These are phyloP conservation scores for Eristalis arbustorum DNA, from an alignment of 2,888 invertebrate species.

Conservation along the genomic window DNA sequence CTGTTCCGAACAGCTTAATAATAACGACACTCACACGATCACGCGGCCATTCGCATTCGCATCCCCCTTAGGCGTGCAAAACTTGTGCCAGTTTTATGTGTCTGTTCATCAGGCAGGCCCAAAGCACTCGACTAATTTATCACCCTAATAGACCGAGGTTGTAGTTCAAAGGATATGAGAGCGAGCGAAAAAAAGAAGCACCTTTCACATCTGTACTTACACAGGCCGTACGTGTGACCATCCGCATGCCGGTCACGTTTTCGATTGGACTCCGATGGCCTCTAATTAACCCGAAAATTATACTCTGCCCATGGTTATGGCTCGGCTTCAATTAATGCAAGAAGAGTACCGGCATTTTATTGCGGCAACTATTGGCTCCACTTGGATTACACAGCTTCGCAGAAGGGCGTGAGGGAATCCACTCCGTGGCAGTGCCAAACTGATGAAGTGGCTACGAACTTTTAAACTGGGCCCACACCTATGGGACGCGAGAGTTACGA, in stretches of 20 bases:
- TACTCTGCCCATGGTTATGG: conserved; percentile 28
- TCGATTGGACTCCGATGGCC: conserved; percentile 42
- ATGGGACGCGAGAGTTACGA: neutral
- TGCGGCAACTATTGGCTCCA: neutral
- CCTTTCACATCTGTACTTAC: conserved; percentile 3
- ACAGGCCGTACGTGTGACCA: conserved; percentile 4
- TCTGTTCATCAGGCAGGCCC: neutral
- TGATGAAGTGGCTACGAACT: neutral
- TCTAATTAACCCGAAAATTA: conserved; percentile 52
- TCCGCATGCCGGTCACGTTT: conserved; percentile 45
- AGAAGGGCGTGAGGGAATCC: neutral
- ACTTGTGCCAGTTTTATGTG: neutral
- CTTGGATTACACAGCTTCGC: neutral
- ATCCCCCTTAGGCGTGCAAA: neutral
- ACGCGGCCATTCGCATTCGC: neutral
- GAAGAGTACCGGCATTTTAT: conserved; percentile 5
- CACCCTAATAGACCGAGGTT: neutral
- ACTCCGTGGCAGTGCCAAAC: neutral
- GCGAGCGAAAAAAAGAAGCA: neutral
- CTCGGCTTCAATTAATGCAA: conserved; percentile 42
- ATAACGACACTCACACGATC: neutral
- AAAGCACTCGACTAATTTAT: neutral
- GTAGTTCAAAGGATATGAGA: neutral
- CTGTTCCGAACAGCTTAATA: neutral
- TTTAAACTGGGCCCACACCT: neutral